Evolutionary conservation across 2,888 invertebrate species (phyloP), one percentile per base, ranked within the genome.

Genomic region (Melinaea marsaeus): DNA sequence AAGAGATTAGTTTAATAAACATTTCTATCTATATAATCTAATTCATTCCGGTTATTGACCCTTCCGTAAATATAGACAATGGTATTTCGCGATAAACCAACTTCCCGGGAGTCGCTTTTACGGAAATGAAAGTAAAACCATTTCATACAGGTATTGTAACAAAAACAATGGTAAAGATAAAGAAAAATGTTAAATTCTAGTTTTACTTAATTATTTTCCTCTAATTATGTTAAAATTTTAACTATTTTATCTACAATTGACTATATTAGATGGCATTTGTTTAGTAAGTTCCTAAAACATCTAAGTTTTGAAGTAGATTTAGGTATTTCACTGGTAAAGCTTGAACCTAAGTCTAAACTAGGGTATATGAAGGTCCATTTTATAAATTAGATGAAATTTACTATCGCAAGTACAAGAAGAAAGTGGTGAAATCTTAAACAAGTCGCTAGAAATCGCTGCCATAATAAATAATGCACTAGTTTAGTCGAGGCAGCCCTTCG

Each of bases 391-490:
- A 63, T 64, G 63, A 68, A 63, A 65, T 64, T 63, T 64, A 65
- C 65, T 68, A 66, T 66, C 61, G 60, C 69, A 80, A 81, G 81
- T 83, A 83, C 84, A 69, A 88, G 86, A 88, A 84, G 90, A 90
- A 90, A 90, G 88, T 89, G 80, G 90, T 84, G 90, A 90, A 90
- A 90, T 87, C 88, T 84, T 72, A 75, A 79, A 80, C 80, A 74
- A 79, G 77, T 80, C 74, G 71, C 83, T 83, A 89, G 90, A 90
- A 89, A 88, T 89, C 88, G 83, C 80, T 74, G 77, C 77, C 72
- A 83, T 84, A 85, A 88, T 89, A 90, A 88, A 90, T 90, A 90
- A 87, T 88, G 85, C 86, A 88, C 88, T 84, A 85, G 88, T 85
- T 87, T 76, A 74, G 75, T 72, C 78, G 73, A 78, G 72, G 75